Evolutionary conservation across 2,888 invertebrate species (phyloP), one percentile per base, ranked within the genome.

Genomic region (Drosophila atripex): DNA sequence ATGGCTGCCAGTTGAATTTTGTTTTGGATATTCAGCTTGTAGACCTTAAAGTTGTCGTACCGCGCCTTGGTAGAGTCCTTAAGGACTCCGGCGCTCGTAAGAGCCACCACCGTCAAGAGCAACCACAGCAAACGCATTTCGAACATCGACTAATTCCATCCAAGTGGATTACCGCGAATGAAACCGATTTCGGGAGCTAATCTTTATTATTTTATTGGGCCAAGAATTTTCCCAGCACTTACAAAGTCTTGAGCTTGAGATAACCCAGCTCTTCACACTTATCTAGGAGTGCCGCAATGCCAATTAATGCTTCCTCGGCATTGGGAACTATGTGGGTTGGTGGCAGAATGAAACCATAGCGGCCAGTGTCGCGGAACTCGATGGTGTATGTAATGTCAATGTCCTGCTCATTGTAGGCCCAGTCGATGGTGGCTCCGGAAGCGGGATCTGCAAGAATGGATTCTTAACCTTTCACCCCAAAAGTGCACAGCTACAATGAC

Each of bases 261-360:
- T 89, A 89, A 4, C 76, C 78, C 66, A 88, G 53, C 21, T 93
- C 1, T 85, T 88, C 21, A 92, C 91, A 43, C 93, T 89, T 61
- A 90, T 69, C 66, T 14, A 89, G 25, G 8, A 88, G 35, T 1
- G 82, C 92, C 0, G 91, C 55, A 0, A 94, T 71, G 0, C 94
- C 93, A 25, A 90, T 89, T 32, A 94, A 63, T 0, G 93, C 92
- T 89, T 95, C 95, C 56, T 92, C 83, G 50, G 93, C 93, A 6
- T 93, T 93, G 5, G 94, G 93, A n/a, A 93, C 80, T 53, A 96
- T 96, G 77, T 94, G 93, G 0, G 92, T 89, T 0, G 93, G 86
- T 0, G 96, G 96, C 0, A 96, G 91, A 0, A 95, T 89, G 86
- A 95, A 95, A 0, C 96, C 96, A 79, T 93, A 93, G 0, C 88